Base-by-base conservation (phyloP, 2,888 invertebrate species). In the Trichopoda pennipes region DNA sequence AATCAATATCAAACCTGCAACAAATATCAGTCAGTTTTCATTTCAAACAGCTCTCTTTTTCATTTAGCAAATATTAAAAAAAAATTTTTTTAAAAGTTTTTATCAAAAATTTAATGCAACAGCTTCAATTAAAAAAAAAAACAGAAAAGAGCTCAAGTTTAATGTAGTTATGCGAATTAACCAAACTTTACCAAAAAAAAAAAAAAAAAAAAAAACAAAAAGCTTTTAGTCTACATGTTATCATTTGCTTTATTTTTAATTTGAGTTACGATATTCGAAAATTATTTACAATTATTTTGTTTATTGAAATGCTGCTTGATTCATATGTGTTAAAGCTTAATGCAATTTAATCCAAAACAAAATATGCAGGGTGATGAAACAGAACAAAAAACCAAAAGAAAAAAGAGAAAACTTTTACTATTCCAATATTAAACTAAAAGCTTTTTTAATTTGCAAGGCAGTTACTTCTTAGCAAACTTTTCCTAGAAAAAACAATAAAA, bases 281-380 rank as follows among this genome's bases (percentile, higher is more conserved):
- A 78, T 75, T 66, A 17, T 56, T 44, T 10, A 56, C 69, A 64
- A 56, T 21, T 19, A 63, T 44, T 60, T 78, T 60, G 35, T 61
- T 55, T 14, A 44, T 55, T 74, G 38, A 73, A 73, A 51, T 75
- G 78, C n/a, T n/a, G n/a, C 78, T 72, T 82, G 75, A 66, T 82
- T 72, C 51, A 42, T 55, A 47, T 78, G 78, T 82, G 53, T 75
- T 28, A 38, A 51, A 38, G 1, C 1, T 38, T 12, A 6, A 38
- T 38, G 38, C 12, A 3, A 38, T 12, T 38, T 38, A n/a, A n/a
- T n/a, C n/a, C 1, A 38, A 38, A 64, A n/a, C 1, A 44, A 44
- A 64, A 72, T 81, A 84, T 81, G 81, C 81, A 84, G 80, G 83
- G 83, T 84, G 80, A 81, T 81, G 55, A 17, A 74, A 73, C 14